Base-by-base conservation (phyloP, 2,113 vertebrate genomes). In the Zosterops japonicus region DNA sequence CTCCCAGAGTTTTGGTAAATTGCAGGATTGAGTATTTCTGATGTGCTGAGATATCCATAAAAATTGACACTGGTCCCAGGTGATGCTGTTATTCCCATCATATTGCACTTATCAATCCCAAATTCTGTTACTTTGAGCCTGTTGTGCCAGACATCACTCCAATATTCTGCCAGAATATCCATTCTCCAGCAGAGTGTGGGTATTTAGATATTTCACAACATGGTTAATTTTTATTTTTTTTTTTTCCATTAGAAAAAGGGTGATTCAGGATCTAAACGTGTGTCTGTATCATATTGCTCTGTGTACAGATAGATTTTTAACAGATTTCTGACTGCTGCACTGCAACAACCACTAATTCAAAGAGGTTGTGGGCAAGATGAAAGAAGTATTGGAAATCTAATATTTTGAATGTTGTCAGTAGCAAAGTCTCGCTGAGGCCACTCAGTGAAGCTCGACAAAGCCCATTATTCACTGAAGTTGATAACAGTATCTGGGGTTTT, bases 401-500 rank as follows among this genome's bases (percentile, higher is more conserved):
- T 60, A 27, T 86, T 86, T 64, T 49, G 61, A 64, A 39, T 23
- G 44, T 53, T 74, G 65, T 83, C 59, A 11, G 83, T 29, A 42
- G 81, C 44, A 76, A 46, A 89, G 87, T 42, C 3, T 82, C 8
- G 6, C 85, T n/a, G 86, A 68, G 80, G 83, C 83, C 87, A 2
- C 92, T 71, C 52, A 2, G 22, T 1, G 31, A 25, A 76, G 65
- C 83, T 71, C 63, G 59, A 50, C 76, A 95, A 83, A 95, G 85
- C 65, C 93, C 85, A 92, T 88, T 94, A 75, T 97, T 97, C 94
- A 87, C 90, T 36, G 8, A 49, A 92, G 87, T 71, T 71, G 97
- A 96, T 96, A 96, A 96, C 85, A 92, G 76, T 76, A 93, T 93
- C 96, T 91, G 90, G n/a, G 80, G 25, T 94, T 94, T 95, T 94